Evolutionary conservation across 2,888 invertebrate species (phyloP), one percentile per base, ranked within the genome.

Genomic region (Macrosiphum euphorbiae): DNA sequence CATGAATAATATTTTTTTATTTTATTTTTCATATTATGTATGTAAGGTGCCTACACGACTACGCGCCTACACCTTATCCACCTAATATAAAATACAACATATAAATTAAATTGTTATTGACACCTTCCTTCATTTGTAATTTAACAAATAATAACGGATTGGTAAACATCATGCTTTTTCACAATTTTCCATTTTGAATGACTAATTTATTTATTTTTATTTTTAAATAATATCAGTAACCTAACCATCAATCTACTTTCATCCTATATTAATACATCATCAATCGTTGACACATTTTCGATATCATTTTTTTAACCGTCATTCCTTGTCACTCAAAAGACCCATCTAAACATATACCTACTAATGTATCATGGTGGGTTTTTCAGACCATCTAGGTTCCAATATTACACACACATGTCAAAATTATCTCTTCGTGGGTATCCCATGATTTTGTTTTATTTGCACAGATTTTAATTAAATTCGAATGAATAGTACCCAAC

Each of bases 201-300:
- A 28, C 55, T 44, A 89, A 89, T 61, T 58, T 89, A 35, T 58
- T 89, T 61, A 2, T 13, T n/a, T 58, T 52, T n/a, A n/a, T 58
- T 61, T 61, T 52, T 24, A 52, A 88, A 89, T 88, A 41, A 88
- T 55, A 88, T 13, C 88, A 58, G 16, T 8, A 26, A n/a, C n/a
- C n/a, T n/a, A n/a, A n/a, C 28, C 90, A 90, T 90, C 90, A 67
- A 67, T 90, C 67, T 90, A 90, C 90, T 50, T 55, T 50, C 11
- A 44, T 47, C 67, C n/a, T 11, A 47, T 35, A 67, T 67, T 90
- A 67, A 67, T 78, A 50, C 16, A 78, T 90, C 78, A 90, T 90
- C 78, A 90, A 90, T 78, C 50, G 78, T 90, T 90, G 90, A 90
- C 78, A 52, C 1, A 20, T 90, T 90, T 50, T 13, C 35, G n/a